Conservation (phyloP, 2,797 vertebrate species). For the Poliocrania exsul region DNA sequence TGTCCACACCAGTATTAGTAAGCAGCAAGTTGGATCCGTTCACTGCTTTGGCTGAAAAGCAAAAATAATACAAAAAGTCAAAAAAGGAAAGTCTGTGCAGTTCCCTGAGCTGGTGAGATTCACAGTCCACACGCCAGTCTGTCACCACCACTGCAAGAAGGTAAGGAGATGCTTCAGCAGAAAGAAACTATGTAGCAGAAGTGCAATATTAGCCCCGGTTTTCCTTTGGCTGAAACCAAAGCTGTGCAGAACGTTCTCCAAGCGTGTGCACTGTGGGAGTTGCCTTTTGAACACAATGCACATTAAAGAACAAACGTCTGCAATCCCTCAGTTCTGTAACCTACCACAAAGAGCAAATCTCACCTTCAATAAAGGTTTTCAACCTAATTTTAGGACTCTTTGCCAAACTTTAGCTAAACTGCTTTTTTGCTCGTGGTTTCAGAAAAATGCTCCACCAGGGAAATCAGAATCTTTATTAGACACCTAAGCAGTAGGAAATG, state of each 20-base stretch:
- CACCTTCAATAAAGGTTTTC: neutral
- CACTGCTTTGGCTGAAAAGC: neutral
- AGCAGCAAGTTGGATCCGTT: neutral
- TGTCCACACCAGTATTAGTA: neutral
- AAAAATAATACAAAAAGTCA: neutral
- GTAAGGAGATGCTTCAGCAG: neutral
- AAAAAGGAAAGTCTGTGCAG: neutral
- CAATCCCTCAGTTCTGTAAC: neutral
- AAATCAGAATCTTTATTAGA: neutral
- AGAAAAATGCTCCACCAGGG: neutral
- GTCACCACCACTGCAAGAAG: neutral
- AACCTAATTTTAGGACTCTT: neutral
- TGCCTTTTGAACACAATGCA: neutral
- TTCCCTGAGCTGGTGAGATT: neutral
- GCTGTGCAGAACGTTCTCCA: neutral
- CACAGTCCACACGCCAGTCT: neutral
- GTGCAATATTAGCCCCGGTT: neutral
- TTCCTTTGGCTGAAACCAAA: neutral
- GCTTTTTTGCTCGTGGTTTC: neutral
- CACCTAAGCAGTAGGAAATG: neutral
- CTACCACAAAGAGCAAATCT: neutral
- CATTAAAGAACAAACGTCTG: neutral
- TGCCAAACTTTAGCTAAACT: neutral
- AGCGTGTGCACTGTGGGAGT: accelerated
- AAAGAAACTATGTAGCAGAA: neutral